Conservation (phyloP, 2,113 vertebrate species). For the Excalfactoria chinensis region DNA sequence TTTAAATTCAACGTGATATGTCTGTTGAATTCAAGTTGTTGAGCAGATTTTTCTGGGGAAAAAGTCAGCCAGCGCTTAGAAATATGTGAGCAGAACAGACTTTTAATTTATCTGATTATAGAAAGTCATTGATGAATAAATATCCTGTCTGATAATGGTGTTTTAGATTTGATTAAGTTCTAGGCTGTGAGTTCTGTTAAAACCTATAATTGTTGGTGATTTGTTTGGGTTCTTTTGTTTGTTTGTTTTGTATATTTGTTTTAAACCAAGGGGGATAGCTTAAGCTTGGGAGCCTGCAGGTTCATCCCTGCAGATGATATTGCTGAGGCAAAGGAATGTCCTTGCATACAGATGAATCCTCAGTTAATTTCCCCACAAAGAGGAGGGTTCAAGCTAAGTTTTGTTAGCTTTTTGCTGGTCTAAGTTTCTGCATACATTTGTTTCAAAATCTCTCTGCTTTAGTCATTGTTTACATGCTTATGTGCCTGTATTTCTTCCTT, state of each 20-base stretch:
- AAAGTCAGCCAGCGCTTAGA: constrained; percentile 1
- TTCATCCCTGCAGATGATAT: neutral
- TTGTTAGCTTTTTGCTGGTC: neutral
- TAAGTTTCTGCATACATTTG: neutral
- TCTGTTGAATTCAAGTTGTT: constrained; percentile 22
- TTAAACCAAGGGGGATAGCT: neutral
- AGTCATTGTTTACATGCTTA: neutral
- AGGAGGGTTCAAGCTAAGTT: neutral
- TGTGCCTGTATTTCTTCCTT: neutral
- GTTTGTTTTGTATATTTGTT: too few relatives aligned
- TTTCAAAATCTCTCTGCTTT: constrained; percentile 3
- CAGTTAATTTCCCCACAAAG: neutral
- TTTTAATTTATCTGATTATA: constrained; percentile 25
- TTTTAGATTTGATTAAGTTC: constrained; percentile 21
- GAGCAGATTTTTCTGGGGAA: constrained; percentile 34
- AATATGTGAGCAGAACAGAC: constrained; percentile 14
- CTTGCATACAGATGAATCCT: neutral
- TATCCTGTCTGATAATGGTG: neutral
- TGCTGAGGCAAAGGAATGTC: neutral
- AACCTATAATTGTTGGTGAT: neutral
- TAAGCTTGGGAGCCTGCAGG: neutral
- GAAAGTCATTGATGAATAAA: constrained; percentile 12
- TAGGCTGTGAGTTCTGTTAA: neutral
- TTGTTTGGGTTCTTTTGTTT: neutral
- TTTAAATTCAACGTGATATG: constrained; percentile 51